Evolutionary conservation across 2,888 invertebrate species (phyloP).

Genomic region (Melieria picta): DNA sequence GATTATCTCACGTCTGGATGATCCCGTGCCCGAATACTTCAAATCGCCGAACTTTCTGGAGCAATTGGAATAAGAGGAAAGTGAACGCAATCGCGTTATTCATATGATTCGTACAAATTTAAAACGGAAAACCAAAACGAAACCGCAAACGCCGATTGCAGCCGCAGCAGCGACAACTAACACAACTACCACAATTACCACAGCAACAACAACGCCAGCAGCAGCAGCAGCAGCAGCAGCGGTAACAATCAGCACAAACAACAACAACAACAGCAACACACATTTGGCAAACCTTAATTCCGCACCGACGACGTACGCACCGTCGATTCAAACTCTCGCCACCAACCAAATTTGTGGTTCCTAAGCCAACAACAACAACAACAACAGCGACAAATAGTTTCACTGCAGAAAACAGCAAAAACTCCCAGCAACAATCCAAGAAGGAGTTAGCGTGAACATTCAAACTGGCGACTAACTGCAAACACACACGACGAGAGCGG

Average conservation of each 20-base stretch:
- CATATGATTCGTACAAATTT: constrained; percentile 30
- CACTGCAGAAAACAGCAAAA: constrained; percentile 27
- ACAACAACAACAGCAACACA: constrained; percentile 6
- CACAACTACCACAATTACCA: constrained; percentile 48
- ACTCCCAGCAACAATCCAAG: constrained; percentile 5
- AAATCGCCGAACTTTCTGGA: constrained; percentile 99
- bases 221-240: constrained; percentile 3
- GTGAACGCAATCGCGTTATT: constrained; percentile 33
- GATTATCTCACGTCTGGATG: constrained; percentile 98
- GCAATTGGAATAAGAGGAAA: constrained; percentile 81
- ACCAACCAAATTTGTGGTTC: not conserved
- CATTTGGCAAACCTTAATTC: no score
- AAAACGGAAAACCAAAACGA: constrained; percentile 26
- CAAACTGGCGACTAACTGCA: no score
- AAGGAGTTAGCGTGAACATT: no score
- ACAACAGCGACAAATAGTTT: constrained; percentile 33
- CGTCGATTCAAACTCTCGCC: not conserved
- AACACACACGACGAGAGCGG: no score
- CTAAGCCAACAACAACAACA: constrained; percentile 27
- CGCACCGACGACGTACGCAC: no score
- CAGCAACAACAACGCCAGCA: constrained; percentile 3
- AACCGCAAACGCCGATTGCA: constrained; percentile 13
- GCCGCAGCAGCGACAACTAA: constrained; percentile 28
- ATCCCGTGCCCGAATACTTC: constrained; percentile 99
- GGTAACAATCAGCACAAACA: constrained; percentile 4